Evolutionary conservation across 2,797 vertebrate species (phyloP).

Genomic region (Periparus ater): DNA sequence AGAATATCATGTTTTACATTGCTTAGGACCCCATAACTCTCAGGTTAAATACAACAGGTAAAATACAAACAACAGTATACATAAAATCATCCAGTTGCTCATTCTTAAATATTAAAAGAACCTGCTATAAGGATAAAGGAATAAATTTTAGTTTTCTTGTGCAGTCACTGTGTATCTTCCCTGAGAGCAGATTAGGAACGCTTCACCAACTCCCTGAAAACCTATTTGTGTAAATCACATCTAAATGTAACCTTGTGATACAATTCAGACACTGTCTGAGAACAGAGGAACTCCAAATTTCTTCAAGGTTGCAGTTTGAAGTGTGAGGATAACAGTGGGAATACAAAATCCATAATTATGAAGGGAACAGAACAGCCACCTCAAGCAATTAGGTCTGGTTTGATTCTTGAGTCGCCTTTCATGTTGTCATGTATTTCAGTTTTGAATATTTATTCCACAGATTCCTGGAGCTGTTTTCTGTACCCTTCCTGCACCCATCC

Average conservation of each 20-base stretch:
- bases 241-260: neutral
- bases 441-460: neutral
- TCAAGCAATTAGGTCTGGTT: neutral
- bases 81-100: neutral
- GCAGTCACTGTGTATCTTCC: neutral
- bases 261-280: neutral
- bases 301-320: neutral
- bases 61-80: neutral
- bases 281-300: neutral
- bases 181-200: neutral
- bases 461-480: neutral
- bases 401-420: neutral
- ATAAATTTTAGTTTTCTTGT: constrained; percentile 11
- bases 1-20: neutral
- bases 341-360: neutral
- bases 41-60: neutral
- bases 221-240: neutral
- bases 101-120: neutral
- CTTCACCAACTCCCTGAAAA: neutral
- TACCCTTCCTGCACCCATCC: neutral
- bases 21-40: neutral
- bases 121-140: neutral
- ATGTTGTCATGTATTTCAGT: neutral
- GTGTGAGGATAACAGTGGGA: neutral
- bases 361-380: neutral